A percentile compares a stretch with the other conserved stretches of the same genome.
These are phyloP conservation scores for Lingula anatina DNA, from an alignment of 2,888 invertebrate species.

Conservation along the genomic window DNA sequence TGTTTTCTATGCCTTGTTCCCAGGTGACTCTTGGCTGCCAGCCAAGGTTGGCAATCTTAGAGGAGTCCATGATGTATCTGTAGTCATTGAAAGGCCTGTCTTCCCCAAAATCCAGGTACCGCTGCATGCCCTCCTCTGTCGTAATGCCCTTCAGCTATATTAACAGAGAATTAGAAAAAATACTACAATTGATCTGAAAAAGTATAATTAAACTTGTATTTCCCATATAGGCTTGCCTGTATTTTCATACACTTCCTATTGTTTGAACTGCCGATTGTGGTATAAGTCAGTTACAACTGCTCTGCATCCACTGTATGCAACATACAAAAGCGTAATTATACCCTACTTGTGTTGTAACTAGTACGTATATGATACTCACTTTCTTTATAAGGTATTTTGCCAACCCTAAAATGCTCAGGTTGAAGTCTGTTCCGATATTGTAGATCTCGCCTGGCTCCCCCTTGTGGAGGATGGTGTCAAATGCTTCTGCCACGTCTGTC, in stretches of 20 bases:
- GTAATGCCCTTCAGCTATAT: too few relatives aligned
- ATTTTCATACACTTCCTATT: too few relatives aligned
- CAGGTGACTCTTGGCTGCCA: conserved; percentile 21
- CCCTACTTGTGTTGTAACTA: too few relatives aligned
- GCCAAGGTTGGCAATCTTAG: conserved; percentile 22
- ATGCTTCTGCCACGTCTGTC: conserved; percentile 18
- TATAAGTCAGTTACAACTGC: too few relatives aligned
- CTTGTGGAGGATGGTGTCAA: conserved; percentile 23
- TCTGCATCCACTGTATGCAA: too few relatives aligned
- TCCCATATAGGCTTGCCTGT: too few relatives aligned
- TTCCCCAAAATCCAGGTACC: conserved; percentile 15
- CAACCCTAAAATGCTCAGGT: conserved; percentile 42
- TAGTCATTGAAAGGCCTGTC: conserved; percentile 25
- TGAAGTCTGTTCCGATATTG: conserved; percentile 25
- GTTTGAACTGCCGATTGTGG: too few relatives aligned
- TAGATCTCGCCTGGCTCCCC: conserved; percentile 32
- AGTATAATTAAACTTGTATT: too few relatives aligned
- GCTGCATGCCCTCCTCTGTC: conserved; percentile 6
- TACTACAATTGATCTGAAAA: too few relatives aligned
- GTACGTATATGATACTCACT: too few relatives aligned
- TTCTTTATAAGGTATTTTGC: conserved; percentile 40
- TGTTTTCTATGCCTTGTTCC: conserved; percentile 22
- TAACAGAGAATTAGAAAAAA: too few relatives aligned
- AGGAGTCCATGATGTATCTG: conserved; percentile 24
- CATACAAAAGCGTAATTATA: too few relatives aligned